phyloP scores from a whole-genome alignment of 2,113 vertebrate species.

The Corynorhinus townsendii region DNA sequence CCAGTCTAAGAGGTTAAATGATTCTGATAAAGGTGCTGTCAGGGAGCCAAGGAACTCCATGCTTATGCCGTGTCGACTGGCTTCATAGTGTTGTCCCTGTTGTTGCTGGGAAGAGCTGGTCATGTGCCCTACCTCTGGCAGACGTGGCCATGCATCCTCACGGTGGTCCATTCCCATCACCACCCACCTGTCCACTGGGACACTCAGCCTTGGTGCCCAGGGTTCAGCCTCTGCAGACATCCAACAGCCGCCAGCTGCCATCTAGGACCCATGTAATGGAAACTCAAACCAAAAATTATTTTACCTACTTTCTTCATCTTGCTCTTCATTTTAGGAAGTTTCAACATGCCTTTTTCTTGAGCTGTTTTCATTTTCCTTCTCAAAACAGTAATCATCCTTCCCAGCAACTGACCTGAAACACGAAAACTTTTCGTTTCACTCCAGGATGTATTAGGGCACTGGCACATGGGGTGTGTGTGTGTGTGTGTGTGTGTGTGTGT shows the following conservation, averaged over 20 bases:
- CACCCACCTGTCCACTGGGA: neutral
- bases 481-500: no score
- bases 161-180: neutral
- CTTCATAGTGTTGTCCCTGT: neutral
- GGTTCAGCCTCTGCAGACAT: neutral
- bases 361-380: neutral
- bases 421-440: neutral
- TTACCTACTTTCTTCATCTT: neutral
- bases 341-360: neutral
- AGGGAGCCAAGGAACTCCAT: neutral
- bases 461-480: neutral
- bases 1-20: neutral
- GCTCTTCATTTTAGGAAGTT: neutral
- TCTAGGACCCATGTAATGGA: neutral
- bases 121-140: neutral
- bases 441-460: rapidly evolving
- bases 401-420: neutral
- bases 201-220: neutral
- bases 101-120: neutral
- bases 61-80: neutral
- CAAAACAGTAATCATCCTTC: neutral
- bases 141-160: neutral
- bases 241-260: neutral
- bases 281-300: neutral
- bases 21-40: neutral